phyloP scores from a whole-genome alignment of 2,888 invertebrate genomes.

The Polyommatus icarus region DNA sequence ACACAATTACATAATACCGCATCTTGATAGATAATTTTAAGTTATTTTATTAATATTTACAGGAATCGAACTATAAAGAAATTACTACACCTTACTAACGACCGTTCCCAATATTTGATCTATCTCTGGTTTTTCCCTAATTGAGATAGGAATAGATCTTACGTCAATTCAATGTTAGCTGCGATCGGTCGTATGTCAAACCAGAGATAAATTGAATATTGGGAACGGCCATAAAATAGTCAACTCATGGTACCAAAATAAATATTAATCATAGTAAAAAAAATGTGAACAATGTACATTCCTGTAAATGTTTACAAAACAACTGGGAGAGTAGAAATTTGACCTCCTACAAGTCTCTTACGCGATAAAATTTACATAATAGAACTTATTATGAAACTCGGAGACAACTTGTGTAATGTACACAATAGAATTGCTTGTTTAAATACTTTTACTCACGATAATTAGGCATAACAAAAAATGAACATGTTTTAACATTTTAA shows the following conservation, averaged over 20 bases:
- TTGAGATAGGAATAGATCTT: too few species aligned
- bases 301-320: not conserved
- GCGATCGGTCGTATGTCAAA: too few species aligned
- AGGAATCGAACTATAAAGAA: not conserved
- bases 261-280: not conserved
- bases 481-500: not conserved
- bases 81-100: too few species aligned
- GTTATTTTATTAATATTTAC: not conserved
- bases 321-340: not conserved
- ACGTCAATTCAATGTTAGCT: too few species aligned
- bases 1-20: not conserved
- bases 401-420: not conserved
- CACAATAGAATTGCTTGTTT: conserved; percentile 2
- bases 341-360: not conserved
- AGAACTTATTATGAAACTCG: not conserved
- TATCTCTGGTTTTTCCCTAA: too few species aligned
- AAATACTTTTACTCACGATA: conserved; percentile 14
- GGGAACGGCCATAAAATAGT: too few species aligned
- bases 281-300: not conserved
- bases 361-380: conserved; percentile 24
- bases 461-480: conserved; percentile 1
- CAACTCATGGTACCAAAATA: not conserved
- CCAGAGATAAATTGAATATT: too few species aligned
- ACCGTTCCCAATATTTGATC: too few species aligned
- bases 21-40: not conserved